phyloP scores from a whole-genome alignment of 2,888 invertebrate genomes.

The Drosophila nr. medialis region DNA sequence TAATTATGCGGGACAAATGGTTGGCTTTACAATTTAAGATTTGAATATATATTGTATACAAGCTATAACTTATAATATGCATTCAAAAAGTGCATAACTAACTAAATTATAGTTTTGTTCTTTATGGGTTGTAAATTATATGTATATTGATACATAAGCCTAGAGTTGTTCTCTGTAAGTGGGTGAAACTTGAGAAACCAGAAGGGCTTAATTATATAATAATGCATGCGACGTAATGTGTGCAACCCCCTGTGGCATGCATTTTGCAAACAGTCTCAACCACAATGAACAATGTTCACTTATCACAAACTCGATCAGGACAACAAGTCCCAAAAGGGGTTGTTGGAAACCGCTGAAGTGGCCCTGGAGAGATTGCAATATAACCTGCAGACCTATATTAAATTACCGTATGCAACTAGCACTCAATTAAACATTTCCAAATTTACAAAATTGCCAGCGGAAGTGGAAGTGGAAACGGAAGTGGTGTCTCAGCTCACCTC shows the following conservation, averaged over 20 bases:
- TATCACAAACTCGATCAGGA: conserved; percentile 14
- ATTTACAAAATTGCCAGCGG: conserved; percentile 26
- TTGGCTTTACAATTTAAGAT: not conserved
- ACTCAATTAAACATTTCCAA: conserved; percentile 30
- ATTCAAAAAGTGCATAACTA: not conserved
- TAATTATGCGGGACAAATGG: conserved; percentile 7
- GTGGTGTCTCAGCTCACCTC: conserved; percentile 40
- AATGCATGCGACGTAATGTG: conserved; percentile 6
- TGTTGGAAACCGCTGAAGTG: conserved; percentile 70
- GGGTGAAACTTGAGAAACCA: conserved; percentile 25
- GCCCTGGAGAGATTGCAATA: conserved; percentile 51
- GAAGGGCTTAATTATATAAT: conserved; percentile 36
- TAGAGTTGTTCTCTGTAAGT: not conserved
- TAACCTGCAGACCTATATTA: conserved; percentile 68
- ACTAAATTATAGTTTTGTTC: not conserved
- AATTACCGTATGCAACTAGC: conserved; percentile 43
- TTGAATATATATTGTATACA: not conserved
- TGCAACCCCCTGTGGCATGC: conserved; percentile 34
- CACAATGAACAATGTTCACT: conserved; percentile 12
- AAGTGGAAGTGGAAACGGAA: conserved; percentile 52
- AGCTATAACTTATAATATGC: not conserved
- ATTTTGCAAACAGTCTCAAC: not conserved
- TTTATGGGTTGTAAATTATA: not conserved
- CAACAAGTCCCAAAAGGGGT: conserved; percentile 1
- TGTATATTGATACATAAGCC: not conserved